Evolutionary conservation across 2,888 invertebrate genomes (phyloP).

Genomic region (Bellardia pandia): DNA sequence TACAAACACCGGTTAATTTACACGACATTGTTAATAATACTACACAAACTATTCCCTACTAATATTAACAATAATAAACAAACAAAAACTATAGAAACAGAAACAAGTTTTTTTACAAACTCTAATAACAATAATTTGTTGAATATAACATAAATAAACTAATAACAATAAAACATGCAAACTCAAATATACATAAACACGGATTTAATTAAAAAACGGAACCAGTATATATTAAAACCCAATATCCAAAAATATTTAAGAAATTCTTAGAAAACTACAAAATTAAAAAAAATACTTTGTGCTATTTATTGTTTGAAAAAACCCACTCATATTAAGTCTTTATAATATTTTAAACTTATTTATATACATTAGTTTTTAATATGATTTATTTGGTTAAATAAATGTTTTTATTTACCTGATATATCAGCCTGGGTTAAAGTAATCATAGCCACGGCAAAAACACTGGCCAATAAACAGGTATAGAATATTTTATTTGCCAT

Average conservation of each 20-base stretch:
- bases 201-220: conserved; percentile 50
- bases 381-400: background rate
- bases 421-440: conserved; percentile 59
- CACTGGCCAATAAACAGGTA: conserved; percentile 46
- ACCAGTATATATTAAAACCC: conserved; percentile 6
- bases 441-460: conserved; percentile 56
- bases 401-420: conserved; percentile 54
- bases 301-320: background rate
- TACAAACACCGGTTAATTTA: conserved; percentile 54
- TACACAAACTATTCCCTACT: background rate
- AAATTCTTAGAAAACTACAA: conserved; percentile 46
- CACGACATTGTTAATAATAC: conserved; percentile 63
- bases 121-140: background rate
- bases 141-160: conserved; percentile 16
- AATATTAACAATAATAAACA: conserved; percentile 36
- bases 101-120: conserved; percentile 60
- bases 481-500: conserved; percentile 65
- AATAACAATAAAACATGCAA: conserved; percentile 51
- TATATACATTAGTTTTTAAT: background rate
- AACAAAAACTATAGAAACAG: conserved; percentile 48
- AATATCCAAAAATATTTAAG: conserved; percentile 27
- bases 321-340: background rate
- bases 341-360: background rate
- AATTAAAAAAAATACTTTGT: background rate
- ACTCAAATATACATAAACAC: conserved; percentile 30